Percentiles rank a stretch among this genome's conserved stretches.
Evolutionary conservation across 37 sponge, comb jelly and placozoan species (phyloP).

Genomic region (Bolinopsis microptera): DNA sequence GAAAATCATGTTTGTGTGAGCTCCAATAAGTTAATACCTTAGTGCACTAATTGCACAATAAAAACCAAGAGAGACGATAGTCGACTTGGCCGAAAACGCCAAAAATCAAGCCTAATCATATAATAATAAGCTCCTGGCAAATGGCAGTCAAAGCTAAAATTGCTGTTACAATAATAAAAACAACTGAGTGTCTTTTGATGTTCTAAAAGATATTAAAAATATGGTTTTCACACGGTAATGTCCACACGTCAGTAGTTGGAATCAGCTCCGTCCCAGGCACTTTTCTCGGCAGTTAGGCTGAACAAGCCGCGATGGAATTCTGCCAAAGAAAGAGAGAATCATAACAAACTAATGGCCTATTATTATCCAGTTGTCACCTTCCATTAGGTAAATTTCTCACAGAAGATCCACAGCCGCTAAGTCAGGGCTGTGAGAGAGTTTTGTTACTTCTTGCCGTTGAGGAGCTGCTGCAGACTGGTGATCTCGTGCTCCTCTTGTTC

Average conservation of each 20-base stretch:
- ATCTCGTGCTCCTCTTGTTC: slow-evolving; percentile 58
- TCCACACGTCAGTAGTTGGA: neutral
- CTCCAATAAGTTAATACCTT: slow-evolving; percentile 51
- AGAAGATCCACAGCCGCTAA: neutral
- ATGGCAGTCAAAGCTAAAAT: neutral
- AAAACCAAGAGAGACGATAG: neutral
- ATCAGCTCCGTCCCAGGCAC: neutral
- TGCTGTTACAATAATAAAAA: slow-evolving; percentile 62
- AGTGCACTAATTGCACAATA: neutral
- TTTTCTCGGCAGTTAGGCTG: neutral
- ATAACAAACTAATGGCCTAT: neutral
- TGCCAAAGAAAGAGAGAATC: neutral
- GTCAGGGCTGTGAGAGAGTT: neutral
- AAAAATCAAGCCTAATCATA: neutral
- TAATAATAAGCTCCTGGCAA: neutral
- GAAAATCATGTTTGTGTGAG: slow-evolving; percentile 36
- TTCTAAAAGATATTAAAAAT: slow-evolving; percentile 53
- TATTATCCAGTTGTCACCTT: neutral
- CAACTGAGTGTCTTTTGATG: slow-evolving; percentile 60
- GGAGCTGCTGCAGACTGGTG: slow-evolving; percentile 45
- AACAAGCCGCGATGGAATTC: neutral
- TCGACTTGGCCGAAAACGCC: slow-evolving; percentile 23
- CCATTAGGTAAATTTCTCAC: neutral
- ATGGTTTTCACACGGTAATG: neutral
- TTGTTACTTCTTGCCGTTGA: slow-evolving; percentile 63